Evolutionary conservation across 1,140 invertebrate species (phyloP), one percentile per base, ranked within the genome.

Genomic region (Drosophila prosaltans): DNA sequence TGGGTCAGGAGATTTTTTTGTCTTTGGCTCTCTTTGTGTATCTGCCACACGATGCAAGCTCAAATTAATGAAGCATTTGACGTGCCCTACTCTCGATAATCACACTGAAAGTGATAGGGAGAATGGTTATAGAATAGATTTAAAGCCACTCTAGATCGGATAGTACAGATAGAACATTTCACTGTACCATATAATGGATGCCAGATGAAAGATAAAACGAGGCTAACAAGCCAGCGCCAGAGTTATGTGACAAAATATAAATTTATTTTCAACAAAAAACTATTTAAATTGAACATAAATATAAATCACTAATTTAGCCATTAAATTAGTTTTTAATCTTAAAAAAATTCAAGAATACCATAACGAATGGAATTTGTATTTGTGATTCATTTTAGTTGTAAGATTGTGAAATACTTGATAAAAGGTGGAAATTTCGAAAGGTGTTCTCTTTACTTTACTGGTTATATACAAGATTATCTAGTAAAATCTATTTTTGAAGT

Each of bases 11-110:
- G 65, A 71, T 36, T 73, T 69, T 66, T 65, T 39, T 36, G 39
- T 65, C 64, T 63, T 9, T 72, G 24, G 5, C 28, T 41, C 30
- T 40, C n/a, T 21, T 30, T 32, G 16, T 16, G 3, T 40, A 43
- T 64, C 69, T 72, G 65, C 41, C 69, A 61, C 41, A 26, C 60
- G 45, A 63, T 76, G 73, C 69, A 60, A 76, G 67, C 48, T 26
- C 54, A 71, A 78, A 67, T 74, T 77, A 85, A 85, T 85, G 71
- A 70, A 86, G 74, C 79, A 84, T 82, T 85, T 69, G 73, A 71
- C 69, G 66, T 86, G 83, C 69, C 80, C 82, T 80, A 86, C 83
- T 88, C 84, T 59, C 72, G 67, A 71, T 82, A 61, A 57, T 40
- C 64, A 32, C 36, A 68, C 55, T 62, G 77, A 84, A 83, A 80